Conservation (phyloP, 2,113 vertebrate genomes). For the Xiphophorus maculatus region DNA sequence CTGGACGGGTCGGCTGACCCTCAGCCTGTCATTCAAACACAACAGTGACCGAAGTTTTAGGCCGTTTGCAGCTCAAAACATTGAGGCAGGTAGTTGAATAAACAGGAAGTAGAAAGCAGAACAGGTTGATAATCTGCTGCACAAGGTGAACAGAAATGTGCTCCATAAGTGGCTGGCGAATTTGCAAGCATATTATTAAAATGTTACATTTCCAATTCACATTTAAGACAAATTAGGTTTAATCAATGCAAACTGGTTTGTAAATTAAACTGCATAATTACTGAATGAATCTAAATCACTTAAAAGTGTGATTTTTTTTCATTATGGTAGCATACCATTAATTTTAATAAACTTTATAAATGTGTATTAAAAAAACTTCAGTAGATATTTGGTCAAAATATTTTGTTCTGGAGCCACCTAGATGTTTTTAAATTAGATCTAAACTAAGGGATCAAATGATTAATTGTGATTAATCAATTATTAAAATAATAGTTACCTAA, state of each 20-base stretch:
- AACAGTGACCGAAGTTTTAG: slow-evolving; percentile 23
- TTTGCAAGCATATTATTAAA: no score
- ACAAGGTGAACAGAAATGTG: background rate
- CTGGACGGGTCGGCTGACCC: background rate
- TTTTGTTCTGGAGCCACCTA: no score
- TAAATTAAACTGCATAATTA: background rate
- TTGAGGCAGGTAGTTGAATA: background rate
- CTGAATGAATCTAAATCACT: background rate
- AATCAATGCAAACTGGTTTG: background rate
- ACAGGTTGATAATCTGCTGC: background rate
- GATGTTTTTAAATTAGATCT: no score
- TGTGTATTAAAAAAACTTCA: no score
- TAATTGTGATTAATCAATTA: no score
- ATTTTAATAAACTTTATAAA: no score
- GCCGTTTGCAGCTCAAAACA: background rate
- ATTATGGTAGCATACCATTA: no score
- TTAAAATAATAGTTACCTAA: no score
- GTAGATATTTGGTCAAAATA: no score
- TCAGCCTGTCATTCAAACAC: background rate
- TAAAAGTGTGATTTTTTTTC: no score
- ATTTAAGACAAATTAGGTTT: background rate
- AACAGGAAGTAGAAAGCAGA: background rate
- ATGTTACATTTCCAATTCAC: background rate
- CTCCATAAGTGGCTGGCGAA: background rate
- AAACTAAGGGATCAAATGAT: no score